Percentiles rank a stretch among this genome's conserved stretches.
These are phyloP conservation scores for Ctenosaura bakeri DNA, from an alignment of 2,797 vertebrate genomes.

Conservation along the genomic window DNA sequence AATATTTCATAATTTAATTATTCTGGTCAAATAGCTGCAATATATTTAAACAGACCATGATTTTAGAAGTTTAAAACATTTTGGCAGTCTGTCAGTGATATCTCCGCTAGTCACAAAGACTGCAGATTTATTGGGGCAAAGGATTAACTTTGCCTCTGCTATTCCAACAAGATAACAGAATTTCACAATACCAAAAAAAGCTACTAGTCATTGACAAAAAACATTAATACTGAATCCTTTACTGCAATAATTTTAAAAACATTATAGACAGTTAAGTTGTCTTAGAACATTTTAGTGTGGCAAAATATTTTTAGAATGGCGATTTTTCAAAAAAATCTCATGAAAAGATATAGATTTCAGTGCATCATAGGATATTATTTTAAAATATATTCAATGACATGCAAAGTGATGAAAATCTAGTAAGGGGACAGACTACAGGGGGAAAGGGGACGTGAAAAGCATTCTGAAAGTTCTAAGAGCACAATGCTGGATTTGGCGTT, in stretches of 20 bases:
- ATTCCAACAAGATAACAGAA: conserved; percentile 1
- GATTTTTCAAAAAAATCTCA: not conserved
- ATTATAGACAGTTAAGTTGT: conserved; percentile 5
- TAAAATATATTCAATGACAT: not conserved
- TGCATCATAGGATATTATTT: not conserved
- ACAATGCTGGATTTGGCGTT: too few relatives aligned
- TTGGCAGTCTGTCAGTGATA: conserved; percentile 5
- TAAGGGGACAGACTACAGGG: too few relatives aligned
- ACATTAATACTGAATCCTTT: not conserved
- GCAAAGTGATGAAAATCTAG: not conserved
- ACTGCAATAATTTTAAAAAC: not conserved
- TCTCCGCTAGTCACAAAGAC: not conserved
- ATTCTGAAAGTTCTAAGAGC: too few relatives aligned
- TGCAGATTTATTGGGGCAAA: not conserved
- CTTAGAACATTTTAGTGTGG: conserved; percentile 25
- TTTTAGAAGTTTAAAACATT: conserved; percentile 30
- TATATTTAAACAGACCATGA: not conserved
- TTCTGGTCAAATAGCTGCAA: not conserved
- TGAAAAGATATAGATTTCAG: not conserved
- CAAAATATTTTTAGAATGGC: not conserved
- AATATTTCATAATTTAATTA: conserved; percentile 22
- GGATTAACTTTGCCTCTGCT: not conserved
- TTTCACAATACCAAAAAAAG: conserved; percentile 36
- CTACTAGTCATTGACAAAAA: not conserved
- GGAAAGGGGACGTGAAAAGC: too few relatives aligned